Base-by-base conservation (phyloP, 2,113 vertebrate genomes). In the Vimba vimba region DNA sequence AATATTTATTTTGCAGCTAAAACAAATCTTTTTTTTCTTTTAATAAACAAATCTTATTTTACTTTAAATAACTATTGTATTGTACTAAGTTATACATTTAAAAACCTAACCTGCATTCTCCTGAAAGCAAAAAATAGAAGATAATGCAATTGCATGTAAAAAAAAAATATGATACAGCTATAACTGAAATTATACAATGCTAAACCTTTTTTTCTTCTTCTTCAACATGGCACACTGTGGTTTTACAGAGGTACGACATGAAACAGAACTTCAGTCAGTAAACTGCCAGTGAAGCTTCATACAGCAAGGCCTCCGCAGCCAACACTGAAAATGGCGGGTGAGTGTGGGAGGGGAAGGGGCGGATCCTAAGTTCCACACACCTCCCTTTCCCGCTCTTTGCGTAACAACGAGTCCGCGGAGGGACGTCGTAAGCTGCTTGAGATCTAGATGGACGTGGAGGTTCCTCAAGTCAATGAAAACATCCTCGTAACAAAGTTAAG, bases 351-450 rank as follows among this genome's bases (percentile, higher is more conserved):
- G 87, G 73, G 50, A 85, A 71, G 62, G 85, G 83, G 85, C 43
- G 33, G 84, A 43, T 79, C 80, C 77, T 66, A 59, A 47, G 27
- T 25, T 62, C 30, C 76, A 36, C 85, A 52, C 75, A 52, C 27
- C 68, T 78, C 68, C 66, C 79, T 60, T 86, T 80, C 52, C 43
- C 27, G 57, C 74, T 45, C 69, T 82, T 75, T 74, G 74, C 66
- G 59, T 69, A 81, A 88, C 79, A 52, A 15, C 62, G 60, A 83
- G 78, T 75, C 82, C 68, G 84, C 39, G 11, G 33, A 75, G 47
- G 79, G 74, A 74, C 79, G 13, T 85, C 86, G 79, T 86, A 84
- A 86, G 79, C 74, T 90, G 62, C 86, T 90, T 90, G 89, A 25
- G 45, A 47, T 43, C 59, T 85, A 79, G 45, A 73, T 76, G 80